phyloP scores from a whole-genome alignment of 1,140 invertebrate genomes.

The Scaptodrosophila lebanonensis region DNA sequence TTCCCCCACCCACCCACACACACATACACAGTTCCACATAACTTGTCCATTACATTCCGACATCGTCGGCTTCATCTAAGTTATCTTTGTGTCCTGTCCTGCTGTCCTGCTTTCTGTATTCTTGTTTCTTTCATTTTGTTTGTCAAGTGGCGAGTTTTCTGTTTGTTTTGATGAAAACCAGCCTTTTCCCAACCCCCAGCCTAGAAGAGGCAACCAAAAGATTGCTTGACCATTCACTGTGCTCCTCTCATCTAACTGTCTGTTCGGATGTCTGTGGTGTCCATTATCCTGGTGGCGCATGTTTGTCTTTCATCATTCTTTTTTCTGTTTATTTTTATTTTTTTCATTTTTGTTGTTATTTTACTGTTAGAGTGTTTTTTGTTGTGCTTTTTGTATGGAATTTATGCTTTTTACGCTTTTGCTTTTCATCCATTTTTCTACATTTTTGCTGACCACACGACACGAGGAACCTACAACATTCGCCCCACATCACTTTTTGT shows the following conservation, averaged over 20 bases:
- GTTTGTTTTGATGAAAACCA: slow-evolving; percentile 58
- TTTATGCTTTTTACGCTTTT: slow-evolving; percentile 71
- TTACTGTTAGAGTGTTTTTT: too few relatives aligned
- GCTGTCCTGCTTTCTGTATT: not conserved
- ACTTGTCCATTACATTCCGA: too few relatives aligned
- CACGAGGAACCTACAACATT: slow-evolving; percentile 20
- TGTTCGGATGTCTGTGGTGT: slow-evolving; percentile 27
- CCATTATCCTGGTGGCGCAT: slow-evolving; percentile 69
- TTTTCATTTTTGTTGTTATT: slow-evolving; percentile 15
- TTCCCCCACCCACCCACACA: too few relatives aligned
- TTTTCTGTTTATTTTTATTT: slow-evolving; percentile 25
- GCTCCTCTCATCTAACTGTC: not conserved
- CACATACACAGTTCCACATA: too few relatives aligned
- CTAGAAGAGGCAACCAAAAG: slow-evolving; percentile 29
- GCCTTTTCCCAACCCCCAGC: not conserved
- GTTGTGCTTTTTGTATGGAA: slow-evolving; percentile 36
- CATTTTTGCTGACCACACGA: slow-evolving; percentile 66
- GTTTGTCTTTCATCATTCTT: slow-evolving; percentile 76
- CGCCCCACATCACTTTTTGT: too few relatives aligned
- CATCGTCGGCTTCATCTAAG: slow-evolving; percentile 10
- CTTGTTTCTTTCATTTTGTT: slow-evolving; percentile 2
- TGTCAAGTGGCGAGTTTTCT: slow-evolving; percentile 48
- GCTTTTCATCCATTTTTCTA: slow-evolving; percentile 64
- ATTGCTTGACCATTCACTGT: slow-evolving; percentile 17
- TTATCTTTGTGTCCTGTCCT: slow-evolving; percentile 15